phyloP scores from a whole-genome alignment of 2,888 invertebrate genomes.

The Augiades crinisus region DNA sequence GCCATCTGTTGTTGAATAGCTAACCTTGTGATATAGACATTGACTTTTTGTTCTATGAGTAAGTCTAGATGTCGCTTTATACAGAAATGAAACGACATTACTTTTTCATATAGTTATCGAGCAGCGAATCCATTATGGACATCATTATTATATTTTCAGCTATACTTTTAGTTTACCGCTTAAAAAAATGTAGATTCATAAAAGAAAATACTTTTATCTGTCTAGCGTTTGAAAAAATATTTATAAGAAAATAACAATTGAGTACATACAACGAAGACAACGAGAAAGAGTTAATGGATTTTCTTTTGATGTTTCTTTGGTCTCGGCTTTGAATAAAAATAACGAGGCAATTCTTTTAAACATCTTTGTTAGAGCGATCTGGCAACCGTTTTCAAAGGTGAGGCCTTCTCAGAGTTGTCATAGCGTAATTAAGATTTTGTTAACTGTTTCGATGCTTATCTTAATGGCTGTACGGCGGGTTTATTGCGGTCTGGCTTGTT shows the following conservation, averaged over 20 bases:
- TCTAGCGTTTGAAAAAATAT: background rate
- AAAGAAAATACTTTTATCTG: background rate
- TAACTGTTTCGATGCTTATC: background rate
- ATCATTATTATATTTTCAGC: no score
- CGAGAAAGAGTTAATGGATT: slow-evolving; percentile 20
- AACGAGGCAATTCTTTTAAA: slow-evolving; percentile 15
- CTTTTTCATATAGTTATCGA: no score
- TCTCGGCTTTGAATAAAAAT: slow-evolving; percentile 15
- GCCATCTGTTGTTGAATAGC: slow-evolving; percentile 10
- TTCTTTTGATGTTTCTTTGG: slow-evolving; percentile 18
- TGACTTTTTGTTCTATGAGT: background rate
- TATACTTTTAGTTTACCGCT: no score
- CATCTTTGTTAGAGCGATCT: slow-evolving; percentile 3
- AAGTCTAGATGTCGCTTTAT: background rate
- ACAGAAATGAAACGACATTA: background rate
- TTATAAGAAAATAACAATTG: slow-evolving; percentile 12
- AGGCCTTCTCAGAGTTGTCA: background rate
- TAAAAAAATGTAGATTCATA: no score
- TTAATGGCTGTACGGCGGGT: background rate
- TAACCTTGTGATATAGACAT: no score
- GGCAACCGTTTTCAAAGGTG: slow-evolving; percentile 4
- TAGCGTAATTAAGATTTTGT: background rate
- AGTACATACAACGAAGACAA: slow-evolving; percentile 4
- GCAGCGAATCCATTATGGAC: no score
- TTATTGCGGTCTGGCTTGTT: no score